A percentile compares a stretch with the other conserved stretches of the same genome.
These are phyloP conservation scores for Drosophila pegasa DNA, from an alignment of 2,888 invertebrate genomes.

Conservation along the genomic window DNA sequence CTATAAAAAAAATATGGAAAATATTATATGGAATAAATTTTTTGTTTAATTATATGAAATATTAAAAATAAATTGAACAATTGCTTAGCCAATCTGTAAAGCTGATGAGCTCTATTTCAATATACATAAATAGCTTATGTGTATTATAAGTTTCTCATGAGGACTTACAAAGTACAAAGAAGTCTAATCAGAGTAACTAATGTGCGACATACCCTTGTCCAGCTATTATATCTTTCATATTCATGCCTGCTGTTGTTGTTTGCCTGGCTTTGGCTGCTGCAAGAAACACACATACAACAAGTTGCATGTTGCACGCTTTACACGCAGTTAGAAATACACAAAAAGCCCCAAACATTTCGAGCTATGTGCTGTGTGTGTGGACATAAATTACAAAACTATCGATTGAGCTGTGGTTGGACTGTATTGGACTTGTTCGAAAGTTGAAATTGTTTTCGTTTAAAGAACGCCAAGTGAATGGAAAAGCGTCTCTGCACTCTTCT, in stretches of 20 bases:
- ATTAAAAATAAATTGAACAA: no score
- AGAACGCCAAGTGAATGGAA: constrained; percentile 2
- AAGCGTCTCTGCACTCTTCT: constrained; percentile 19
- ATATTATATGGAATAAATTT: no score
- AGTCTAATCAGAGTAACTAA: no score
- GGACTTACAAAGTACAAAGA: no score
- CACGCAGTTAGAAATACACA: constrained; percentile 1
- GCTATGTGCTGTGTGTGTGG: constrained; percentile 37
- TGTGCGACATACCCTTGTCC: not conserved
- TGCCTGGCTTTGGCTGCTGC: not conserved
- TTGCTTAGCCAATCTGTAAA: no score
- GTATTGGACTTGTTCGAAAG: not conserved
- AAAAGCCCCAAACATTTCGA: constrained; percentile 1
- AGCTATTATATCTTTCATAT: not conserved
- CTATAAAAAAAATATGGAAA: no score
- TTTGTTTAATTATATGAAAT: no score
- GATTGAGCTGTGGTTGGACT: constrained; percentile 37
- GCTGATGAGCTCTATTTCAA: no score
- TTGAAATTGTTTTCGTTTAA: constrained; percentile 2
- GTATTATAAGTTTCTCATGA: no score
- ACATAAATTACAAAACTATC: constrained; percentile 66
- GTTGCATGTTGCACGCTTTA: constrained; percentile 42
- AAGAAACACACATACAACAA: constrained; percentile 23
- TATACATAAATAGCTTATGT: no score
- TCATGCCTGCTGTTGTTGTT: no score